Evolutionary conservation across 2,888 invertebrate species (phyloP).

Genomic region (Thera britannica): DNA sequence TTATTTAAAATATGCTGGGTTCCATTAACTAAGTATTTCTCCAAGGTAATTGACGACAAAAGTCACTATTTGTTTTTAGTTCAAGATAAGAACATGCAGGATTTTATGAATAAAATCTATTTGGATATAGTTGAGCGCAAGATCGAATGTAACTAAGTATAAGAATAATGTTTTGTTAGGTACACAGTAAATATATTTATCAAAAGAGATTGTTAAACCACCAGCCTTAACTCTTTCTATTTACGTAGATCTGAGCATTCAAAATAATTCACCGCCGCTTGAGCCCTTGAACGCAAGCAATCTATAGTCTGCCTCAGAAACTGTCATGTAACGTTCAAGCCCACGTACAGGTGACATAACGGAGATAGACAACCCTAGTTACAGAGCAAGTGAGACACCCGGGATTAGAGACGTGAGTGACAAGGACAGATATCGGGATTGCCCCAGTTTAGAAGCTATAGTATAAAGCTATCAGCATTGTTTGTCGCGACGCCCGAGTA

Average conservation of each 20-base stretch:
- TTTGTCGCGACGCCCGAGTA: slow-evolving; percentile 65
- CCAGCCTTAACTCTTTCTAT: background rate
- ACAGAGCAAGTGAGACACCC: slow-evolving; percentile 52
- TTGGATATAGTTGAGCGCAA: too few relatives aligned
- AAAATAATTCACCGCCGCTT: slow-evolving; percentile 1
- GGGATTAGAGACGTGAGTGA: slow-evolving; percentile 58
- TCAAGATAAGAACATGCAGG: too few relatives aligned
- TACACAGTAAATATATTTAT: background rate
- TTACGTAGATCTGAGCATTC: background rate
- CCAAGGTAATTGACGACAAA: too few relatives aligned
- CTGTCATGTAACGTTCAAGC: slow-evolving; percentile 33
- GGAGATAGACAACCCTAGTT: slow-evolving; percentile 51
- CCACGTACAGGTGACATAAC: slow-evolving; percentile 37
- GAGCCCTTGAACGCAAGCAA: slow-evolving; percentile 3
- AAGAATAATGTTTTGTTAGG: too few relatives aligned
- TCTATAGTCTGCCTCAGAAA: slow-evolving; percentile 23
- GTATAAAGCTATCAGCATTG: slow-evolving; percentile 69
- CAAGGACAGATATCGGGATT: slow-evolving; percentile 72
- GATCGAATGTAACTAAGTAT: too few relatives aligned
- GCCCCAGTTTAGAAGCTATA: slow-evolving; percentile 66
- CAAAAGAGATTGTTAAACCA: background rate
- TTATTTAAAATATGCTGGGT: too few relatives aligned
- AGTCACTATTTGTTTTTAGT: too few relatives aligned
- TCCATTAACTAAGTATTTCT: too few relatives aligned
- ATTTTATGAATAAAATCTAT: too few relatives aligned